Evolutionary conservation across 2,888 invertebrate genomes (phyloP), one percentile per base, ranked within the genome.

Genomic region (Seira musarum): DNA sequence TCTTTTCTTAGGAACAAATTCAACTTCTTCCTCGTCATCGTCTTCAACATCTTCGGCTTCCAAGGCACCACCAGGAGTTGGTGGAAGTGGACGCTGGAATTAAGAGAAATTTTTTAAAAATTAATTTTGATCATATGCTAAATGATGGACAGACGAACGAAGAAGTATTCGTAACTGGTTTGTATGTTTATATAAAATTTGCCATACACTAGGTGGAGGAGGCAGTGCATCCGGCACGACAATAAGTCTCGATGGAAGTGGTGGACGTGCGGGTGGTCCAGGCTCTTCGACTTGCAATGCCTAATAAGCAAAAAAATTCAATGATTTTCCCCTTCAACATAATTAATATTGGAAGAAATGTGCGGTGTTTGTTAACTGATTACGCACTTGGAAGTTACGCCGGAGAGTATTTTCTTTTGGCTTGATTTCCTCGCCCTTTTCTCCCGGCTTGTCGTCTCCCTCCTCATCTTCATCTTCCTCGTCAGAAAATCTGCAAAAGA

Each of bases 401-500:
- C 98, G 93, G 82, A 99, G 91, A 13, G 99, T 99, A 89, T 98
- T 97, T 75, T 98, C 98, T 80, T 96, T 96, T 80, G 92, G 92
- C 71, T 94, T 93, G 89, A 96, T 96, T 85, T 98, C 94, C 90
- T 98, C 97, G 2, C 97, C 98, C 22, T 96, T 95, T 87, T 95
- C 92, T 57, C 94, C 95, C 69, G 93, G 94, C 87, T 97, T 97
- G 87, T 97, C 97, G 87, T 99, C 99, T 80, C 91, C 91, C 88
- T 99, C 99, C 85, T 98, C 97, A 88, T 99, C 99, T 24, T 85
- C 85, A 46, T 85, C 85, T 19, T 85, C 86, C 64, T 85, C 86
- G 77, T 86, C 86, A 40, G 86, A 86, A 81, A 86, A 84, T 49
- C 86, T 85, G 30, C n/a, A 5, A 66, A 60, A 21, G 21, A 69